Percentiles rank a stretch among this genome's conserved stretches.
phyloP scores from a whole-genome alignment of 2,113 vertebrate genomes.

The Anthoscopus minutus region DNA sequence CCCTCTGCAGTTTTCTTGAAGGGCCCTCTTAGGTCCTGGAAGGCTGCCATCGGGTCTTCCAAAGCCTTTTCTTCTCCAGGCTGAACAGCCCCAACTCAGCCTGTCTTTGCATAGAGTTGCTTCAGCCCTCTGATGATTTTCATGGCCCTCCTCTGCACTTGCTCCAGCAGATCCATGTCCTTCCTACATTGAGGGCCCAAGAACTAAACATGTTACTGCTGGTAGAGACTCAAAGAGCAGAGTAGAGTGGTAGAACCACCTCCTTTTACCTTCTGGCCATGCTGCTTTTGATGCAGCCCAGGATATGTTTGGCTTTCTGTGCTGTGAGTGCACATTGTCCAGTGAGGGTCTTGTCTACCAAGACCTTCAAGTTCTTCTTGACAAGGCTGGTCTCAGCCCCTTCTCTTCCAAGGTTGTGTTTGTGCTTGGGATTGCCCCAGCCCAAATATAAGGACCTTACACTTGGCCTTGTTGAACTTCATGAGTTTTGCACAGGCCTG shows the following conservation, averaged over 20 bases:
- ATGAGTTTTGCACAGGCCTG: accelerated
- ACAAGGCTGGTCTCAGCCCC: not conserved
- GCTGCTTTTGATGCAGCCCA: not conserved
- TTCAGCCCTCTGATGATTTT: not conserved
- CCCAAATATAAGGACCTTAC: not conserved
- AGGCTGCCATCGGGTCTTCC: not conserved
- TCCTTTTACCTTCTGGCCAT: not conserved
- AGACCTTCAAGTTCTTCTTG: not conserved
- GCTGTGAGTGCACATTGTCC: no score
- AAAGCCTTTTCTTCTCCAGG: not conserved
- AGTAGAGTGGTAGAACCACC: accelerated
- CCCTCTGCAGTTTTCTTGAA: not conserved
- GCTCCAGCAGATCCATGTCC: not conserved
- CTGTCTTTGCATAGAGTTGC: not conserved
- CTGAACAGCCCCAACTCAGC: not conserved
- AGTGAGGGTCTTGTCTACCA: not conserved
- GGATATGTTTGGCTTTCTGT: not conserved
- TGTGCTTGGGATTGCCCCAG: not conserved
- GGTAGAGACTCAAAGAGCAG: not conserved
- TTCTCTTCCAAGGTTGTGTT: not conserved
- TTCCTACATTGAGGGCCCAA: not conserved
- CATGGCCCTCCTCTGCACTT: not conserved
- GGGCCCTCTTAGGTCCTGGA: no score
- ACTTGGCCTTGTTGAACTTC: not conserved
- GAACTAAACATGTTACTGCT: not conserved